phyloP scores from a whole-genome alignment of 2,888 invertebrate species.

The Nemurella pictetii region DNA sequence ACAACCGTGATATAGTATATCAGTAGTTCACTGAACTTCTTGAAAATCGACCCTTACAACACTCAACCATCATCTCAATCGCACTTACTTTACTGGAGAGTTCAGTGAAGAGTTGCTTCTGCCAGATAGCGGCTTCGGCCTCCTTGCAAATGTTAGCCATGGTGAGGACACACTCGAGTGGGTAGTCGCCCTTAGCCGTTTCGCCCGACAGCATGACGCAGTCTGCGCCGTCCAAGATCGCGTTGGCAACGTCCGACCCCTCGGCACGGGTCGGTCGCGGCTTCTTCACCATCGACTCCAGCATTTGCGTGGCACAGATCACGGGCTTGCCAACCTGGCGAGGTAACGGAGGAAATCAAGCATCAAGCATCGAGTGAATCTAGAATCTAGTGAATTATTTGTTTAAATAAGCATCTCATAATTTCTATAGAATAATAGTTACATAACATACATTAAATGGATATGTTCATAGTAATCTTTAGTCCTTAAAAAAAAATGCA shows the following conservation, averaged over 20 bases:
- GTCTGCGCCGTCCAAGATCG: constrained; percentile 65
- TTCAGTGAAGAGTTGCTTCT: constrained; percentile 66
- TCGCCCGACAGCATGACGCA: constrained; percentile 68
- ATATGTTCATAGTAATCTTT: too few relatives aligned
- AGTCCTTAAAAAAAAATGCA: too few relatives aligned
- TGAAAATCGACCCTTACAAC: too few relatives aligned
- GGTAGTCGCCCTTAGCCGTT: constrained; percentile 65
- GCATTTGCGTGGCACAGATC: constrained; percentile 67
- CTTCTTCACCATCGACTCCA: constrained; percentile 66
- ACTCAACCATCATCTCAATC: too few relatives aligned
- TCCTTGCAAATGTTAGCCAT: constrained; percentile 59
- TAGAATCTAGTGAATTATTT: too few relatives aligned
- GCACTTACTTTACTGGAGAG: constrained; percentile 59
- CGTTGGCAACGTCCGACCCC: constrained; percentile 65
- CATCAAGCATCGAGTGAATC: too few relatives aligned
- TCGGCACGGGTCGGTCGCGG: constrained; percentile 65
- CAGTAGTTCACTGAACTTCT: too few relatives aligned
- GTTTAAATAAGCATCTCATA: too few relatives aligned
- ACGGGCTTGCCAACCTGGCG: constrained; percentile 68
- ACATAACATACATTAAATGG: too few relatives aligned
- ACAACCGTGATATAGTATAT: too few relatives aligned
- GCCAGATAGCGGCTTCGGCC: constrained; percentile 63
- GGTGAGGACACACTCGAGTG: constrained; percentile 55
- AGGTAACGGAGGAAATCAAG: too few relatives aligned
- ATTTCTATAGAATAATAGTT: too few relatives aligned